A percentile compares a stretch with the other conserved stretches of the same genome.
phyloP scores from a whole-genome alignment of 2,797 vertebrate species.

The Acridotheres tristis region DNA sequence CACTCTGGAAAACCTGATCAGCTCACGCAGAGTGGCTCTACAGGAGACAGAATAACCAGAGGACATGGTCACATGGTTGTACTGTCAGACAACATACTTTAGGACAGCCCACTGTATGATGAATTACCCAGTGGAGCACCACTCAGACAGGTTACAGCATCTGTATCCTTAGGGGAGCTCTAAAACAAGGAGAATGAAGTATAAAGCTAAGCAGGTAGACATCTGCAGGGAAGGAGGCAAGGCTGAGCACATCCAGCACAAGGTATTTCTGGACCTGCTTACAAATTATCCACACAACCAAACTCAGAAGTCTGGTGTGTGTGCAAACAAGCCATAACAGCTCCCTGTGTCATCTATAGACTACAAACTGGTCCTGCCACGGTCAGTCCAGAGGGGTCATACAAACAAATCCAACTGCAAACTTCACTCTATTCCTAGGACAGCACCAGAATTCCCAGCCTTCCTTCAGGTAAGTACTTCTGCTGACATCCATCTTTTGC shows the following conservation, averaged over 20 bases:
- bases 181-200: neutral
- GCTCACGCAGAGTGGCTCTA: neutral
- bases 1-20: neutral
- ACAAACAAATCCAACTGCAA: neutral
- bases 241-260: neutral
- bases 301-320: neutral
- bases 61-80: fast-evolving
- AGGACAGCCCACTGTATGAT: neutral
- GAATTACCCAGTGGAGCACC: neutral
- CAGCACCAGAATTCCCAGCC: neutral
- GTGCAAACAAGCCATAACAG: neutral
- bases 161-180: neutral
- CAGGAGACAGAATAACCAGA: neutral
- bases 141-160: neutral
- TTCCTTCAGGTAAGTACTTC: neutral
- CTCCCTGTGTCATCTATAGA: neutral
- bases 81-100: neutral
- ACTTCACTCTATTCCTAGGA: neutral
- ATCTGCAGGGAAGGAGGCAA: neutral
- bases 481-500: neutral
- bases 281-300: neutral
- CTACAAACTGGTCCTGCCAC: neutral
- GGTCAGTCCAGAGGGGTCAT: neutral
- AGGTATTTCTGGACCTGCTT: neutral
- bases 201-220: neutral